Evolutionary conservation across 2,888 invertebrate species (phyloP).

Genomic region (Chelonus formosanus): DNA sequence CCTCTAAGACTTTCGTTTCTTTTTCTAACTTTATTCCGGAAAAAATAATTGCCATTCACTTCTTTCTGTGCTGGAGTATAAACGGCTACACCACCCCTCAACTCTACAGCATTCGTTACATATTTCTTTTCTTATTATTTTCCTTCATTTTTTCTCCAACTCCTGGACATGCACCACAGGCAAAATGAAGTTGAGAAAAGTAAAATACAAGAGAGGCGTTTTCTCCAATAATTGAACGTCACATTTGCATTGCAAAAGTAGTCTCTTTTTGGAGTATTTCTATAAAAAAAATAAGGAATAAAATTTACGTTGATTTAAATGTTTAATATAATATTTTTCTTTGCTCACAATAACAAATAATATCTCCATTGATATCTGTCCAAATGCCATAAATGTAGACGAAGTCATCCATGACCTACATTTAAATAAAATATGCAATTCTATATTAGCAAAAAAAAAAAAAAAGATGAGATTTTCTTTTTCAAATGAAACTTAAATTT

Average conservation of each 20-base stretch:
- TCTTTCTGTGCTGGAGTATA: conserved; percentile 8
- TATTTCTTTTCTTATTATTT: conserved; percentile 28
- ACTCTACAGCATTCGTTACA: conserved; percentile 12
- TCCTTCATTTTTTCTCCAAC: conserved; percentile 13
- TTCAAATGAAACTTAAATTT: too few relatives aligned
- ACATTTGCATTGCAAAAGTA: conserved; percentile 25
- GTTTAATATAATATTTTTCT: background rate
- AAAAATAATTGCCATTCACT: conserved; percentile 36
- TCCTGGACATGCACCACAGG: background rate
- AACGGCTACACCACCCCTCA: conserved; percentile 8
- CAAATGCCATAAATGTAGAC: too few relatives aligned
- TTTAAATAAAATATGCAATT: too few relatives aligned
- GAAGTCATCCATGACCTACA: too few relatives aligned
- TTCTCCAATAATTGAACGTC: conserved; percentile 30
- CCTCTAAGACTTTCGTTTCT: conserved; percentile 11
- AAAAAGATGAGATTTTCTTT: too few relatives aligned
- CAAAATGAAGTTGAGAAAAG: conserved; percentile 10
- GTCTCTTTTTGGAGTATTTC: conserved; percentile 5
- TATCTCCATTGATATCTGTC: too few relatives aligned
- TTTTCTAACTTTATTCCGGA: conserved; percentile 15
- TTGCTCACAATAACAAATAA: too few relatives aligned
- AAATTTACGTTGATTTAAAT: background rate
- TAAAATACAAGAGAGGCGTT: conserved; percentile 23
- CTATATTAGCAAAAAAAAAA: too few relatives aligned
- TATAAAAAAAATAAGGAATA: background rate